Percentiles rank a stretch among this genome's conserved stretches.
Conservation (phyloP, 2,888 invertebrate species). For the Scaptomyza caliginosa region DNA sequence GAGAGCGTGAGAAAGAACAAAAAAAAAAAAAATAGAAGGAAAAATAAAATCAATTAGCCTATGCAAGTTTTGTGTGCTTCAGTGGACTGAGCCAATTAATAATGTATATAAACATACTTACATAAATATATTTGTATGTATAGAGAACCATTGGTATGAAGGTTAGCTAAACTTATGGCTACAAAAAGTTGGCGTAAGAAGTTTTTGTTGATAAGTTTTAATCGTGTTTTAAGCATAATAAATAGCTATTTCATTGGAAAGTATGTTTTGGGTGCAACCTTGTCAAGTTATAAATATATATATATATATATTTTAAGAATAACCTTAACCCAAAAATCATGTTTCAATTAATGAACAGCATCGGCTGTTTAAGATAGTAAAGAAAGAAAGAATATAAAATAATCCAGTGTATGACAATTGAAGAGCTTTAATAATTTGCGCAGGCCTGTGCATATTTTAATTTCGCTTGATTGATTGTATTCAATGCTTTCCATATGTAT, state of each 20-base stretch:
- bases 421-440: neutral
- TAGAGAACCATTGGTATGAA: no score
- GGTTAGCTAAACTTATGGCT: neutral
- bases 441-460: neutral
- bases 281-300: no score
- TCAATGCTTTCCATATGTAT: neutral
- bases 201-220: neutral
- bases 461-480: slow-evolving; percentile 5
- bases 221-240: neutral
- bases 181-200: no score
- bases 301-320: no score
- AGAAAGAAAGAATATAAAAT: neutral
- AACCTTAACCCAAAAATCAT: no score
- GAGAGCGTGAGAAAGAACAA: neutral
- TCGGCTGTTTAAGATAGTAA: neutral
- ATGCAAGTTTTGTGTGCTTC: neutral
- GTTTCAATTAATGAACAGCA: neutral
- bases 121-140: neutral
- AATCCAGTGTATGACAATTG: neutral
- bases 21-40: neutral
- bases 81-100: neutral
- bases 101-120: neutral
- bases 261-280: neutral
- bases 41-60: slow-evolving; percentile 8
- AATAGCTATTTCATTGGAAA: neutral